These are phyloP conservation scores for Magallana angulata DNA, from an alignment of 1,140 invertebrate species.

Conservation along the genomic window DNA sequence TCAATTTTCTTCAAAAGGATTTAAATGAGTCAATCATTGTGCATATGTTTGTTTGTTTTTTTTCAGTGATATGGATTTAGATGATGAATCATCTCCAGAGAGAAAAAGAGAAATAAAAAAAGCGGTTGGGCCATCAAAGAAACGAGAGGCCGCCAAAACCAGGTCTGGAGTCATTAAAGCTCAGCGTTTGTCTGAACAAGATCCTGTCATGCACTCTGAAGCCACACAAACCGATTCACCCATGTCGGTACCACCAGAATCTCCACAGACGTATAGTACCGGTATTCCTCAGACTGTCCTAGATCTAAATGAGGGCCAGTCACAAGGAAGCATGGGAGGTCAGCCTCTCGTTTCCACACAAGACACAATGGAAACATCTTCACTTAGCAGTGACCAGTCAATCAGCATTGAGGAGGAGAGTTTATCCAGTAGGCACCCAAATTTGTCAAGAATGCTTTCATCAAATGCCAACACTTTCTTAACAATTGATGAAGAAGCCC, in stretches of 20 bases:
- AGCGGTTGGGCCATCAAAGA: slow-evolving; percentile 2
- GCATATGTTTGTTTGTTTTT: not conserved
- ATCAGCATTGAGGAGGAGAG: not conserved
- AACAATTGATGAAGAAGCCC: slow-evolving; percentile 8
- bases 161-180: not conserved
- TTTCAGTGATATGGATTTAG: slow-evolving; percentile 22
- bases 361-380: not conserved
- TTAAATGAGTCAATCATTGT: no score
- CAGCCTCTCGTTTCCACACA: not conserved
- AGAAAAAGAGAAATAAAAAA: slow-evolving; percentile 17
- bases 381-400: not conserved
- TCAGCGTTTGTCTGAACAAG: slow-evolving; percentile 11
- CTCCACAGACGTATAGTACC: not conserved
- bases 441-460: not conserved
- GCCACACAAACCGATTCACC: not conserved
- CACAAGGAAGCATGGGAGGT: not conserved
- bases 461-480: not conserved
- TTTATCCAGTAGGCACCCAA: not conserved
- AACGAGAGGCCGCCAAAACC: not conserved
- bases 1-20: no score
- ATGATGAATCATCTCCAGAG: not conserved
- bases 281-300: not conserved
- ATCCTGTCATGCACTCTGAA: not conserved
- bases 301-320: not conserved
- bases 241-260: not conserved